Percentiles rank a stretch among this genome's conserved stretches.
These are phyloP conservation scores for Entosphenus tridentatus DNA, from an alignment of 2,113 vertebrate genomes.

Conservation along the genomic window DNA sequence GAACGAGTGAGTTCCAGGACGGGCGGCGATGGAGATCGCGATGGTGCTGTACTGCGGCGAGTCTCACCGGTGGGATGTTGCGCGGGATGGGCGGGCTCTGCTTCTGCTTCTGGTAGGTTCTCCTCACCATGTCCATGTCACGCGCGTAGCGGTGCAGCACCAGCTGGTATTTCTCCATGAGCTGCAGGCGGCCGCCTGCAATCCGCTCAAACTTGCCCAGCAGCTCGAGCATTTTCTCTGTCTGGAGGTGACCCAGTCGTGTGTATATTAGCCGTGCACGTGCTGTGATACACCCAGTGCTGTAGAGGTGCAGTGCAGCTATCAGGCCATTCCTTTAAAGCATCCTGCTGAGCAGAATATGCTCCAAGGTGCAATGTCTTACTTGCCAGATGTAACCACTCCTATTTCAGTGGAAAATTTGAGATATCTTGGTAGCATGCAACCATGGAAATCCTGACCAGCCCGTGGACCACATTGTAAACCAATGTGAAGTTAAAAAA, in stretches of 20 bases:
- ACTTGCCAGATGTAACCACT: too few relatives aligned
- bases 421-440: too few relatives aligned
- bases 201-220: slow-evolving; percentile 27
- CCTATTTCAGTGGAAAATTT: too few relatives aligned
- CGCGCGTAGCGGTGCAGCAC: slow-evolving; percentile 29
- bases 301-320: too few relatives aligned
- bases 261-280: too few relatives aligned
- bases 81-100: slow-evolving; percentile 28
- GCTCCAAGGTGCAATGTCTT: too few relatives aligned
- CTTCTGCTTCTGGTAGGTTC: slow-evolving; percentile 31
- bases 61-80: slow-evolving; percentile 33
- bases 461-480: too few relatives aligned
- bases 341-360: too few relatives aligned
- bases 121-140: slow-evolving; percentile 33
- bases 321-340: too few relatives aligned
- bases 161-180: slow-evolving; percentile 22
- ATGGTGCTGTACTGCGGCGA: neutral
- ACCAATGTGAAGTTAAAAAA: too few relatives aligned
- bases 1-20: neutral
- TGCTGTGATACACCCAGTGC: too few relatives aligned
- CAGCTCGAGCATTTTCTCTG: slow-evolving; percentile 31
- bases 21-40: neutral
- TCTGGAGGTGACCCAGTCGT: slow-evolving; percentile 18
- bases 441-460: too few relatives aligned
- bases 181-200: slow-evolving; percentile 23